Base-by-base conservation (phyloP, 2,888 invertebrate species). In the Timandra comae region DNA sequence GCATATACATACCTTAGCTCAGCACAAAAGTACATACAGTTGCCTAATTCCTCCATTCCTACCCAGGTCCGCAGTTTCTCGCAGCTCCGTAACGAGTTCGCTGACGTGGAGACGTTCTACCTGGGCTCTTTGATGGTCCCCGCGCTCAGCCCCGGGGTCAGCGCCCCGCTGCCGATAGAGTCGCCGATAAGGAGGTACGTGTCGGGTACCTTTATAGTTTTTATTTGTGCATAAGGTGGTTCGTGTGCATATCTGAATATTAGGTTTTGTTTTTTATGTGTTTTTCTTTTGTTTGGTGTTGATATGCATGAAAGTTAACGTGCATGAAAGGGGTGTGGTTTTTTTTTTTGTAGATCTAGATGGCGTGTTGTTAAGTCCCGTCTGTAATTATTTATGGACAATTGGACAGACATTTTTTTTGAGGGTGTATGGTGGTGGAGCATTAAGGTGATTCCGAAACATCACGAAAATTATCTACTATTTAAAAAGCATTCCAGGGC, bases 31-130 rank as follows among this genome's bases (percentile, higher is more conserved):
- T n/a, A n/a, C n/a, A n/a, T n/a, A n/a, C n/a, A n/a, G n/a, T n/a
- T n/a, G n/a, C n/a, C n/a, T n/a, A n/a, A n/a, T n/a, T n/a, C n/a
- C 16, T 16, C 16, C 16, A 3, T 1, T 8, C 1, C 2, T 26
- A 8, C 7, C 7, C 26, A 43, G 95, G 93, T 97, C 2, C 89
- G 95, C 53, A 97, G 97, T 72, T 98, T 97, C 73, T 96, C 97
- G 0, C 97, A 97, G 60, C 82, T 98, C 31, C 89, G 97, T 28
- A 95, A 96, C 70, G 97, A 97, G 68, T 95, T 96, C 63, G 93
- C 94, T 7, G 95, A 96, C 58, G 92, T 95, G 32, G 96, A 96
- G 67, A 95, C 95, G 3, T 97, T 97, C 78, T 96, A 96, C 69
- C 86, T 96, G 63, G 91, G 92, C 7, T 88, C 74, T 0, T 46